A percentile compares a stretch with the other conserved stretches of the same genome.
Conservation (phyloP, 1,140 invertebrate genomes). For the Ips nitidus region DNA sequence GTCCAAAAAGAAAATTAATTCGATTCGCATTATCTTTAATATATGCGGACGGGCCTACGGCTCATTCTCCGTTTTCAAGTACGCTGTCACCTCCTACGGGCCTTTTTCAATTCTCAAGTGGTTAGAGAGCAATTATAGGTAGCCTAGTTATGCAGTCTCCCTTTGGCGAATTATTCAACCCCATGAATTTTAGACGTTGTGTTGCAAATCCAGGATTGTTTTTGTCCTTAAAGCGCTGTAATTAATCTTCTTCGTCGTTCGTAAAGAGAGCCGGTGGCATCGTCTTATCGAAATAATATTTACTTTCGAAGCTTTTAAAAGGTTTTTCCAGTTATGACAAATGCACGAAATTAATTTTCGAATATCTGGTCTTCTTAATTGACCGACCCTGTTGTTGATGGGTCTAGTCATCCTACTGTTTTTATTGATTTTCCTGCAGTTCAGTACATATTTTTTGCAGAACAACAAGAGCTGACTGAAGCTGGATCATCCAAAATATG, state of each 20-base stretch:
- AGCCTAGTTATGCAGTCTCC: slow-evolving; percentile 29
- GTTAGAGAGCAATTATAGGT: slow-evolving; percentile 35
- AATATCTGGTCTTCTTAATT: not conserved
- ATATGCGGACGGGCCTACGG: slow-evolving; percentile 29
- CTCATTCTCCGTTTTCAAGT: slow-evolving; percentile 35
- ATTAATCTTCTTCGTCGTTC: slow-evolving; percentile 23
- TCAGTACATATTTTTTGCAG: no score
- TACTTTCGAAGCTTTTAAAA: slow-evolving; percentile 10
- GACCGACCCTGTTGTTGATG: no score
- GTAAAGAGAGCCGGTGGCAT: slow-evolving; percentile 9
- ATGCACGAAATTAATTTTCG: slow-evolving; percentile 5
- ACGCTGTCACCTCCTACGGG: slow-evolving; percentile 34
- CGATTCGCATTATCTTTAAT: slow-evolving; percentile 37
- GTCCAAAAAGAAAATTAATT: slow-evolving; percentile 35
- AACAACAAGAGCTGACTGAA: no score
- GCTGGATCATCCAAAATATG: no score
- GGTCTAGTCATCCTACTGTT: no score
- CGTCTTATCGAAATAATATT: slow-evolving; percentile 17
- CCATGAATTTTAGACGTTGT: slow-evolving; percentile 34
- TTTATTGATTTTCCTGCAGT: no score
- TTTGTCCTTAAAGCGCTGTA: slow-evolving; percentile 15
- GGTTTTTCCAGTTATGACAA: slow-evolving; percentile 9
- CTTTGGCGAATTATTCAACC: slow-evolving; percentile 33
- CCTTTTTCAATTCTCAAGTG: slow-evolving; percentile 32
- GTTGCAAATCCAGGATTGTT: slow-evolving; percentile 28